Conservation (phyloP, 2,888 invertebrate genomes). For the Cyrtodaria siliqua region DNA sequence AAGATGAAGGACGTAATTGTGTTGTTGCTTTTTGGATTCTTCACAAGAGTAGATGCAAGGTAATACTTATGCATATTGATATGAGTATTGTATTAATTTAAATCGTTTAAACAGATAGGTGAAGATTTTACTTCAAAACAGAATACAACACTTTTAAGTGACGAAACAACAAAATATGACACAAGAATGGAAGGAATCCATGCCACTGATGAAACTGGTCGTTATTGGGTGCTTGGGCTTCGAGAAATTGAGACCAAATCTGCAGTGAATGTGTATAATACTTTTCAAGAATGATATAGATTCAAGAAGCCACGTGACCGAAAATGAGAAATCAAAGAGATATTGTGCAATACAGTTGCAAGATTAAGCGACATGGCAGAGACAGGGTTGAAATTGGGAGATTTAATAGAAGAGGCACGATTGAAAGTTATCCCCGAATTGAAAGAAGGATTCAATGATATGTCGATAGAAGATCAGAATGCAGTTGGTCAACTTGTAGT, state of each 20-base stretch:
- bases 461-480: slow-evolving; percentile 39
- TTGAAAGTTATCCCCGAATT: slow-evolving; percentile 46
- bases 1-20: too few relatives aligned
- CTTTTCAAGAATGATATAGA: slow-evolving; percentile 37
- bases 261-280: slow-evolving; percentile 18
- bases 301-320: neutral
- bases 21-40: too few relatives aligned
- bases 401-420: slow-evolving; percentile 45
- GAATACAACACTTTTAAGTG: slow-evolving; percentile 37
- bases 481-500: slow-evolving; percentile 40
- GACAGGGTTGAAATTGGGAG: slow-evolving; percentile 47
- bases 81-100: too few relatives aligned
- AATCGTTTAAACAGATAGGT: too few relatives aligned
- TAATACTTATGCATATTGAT: too few relatives aligned
- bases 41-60: too few relatives aligned
- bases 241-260: slow-evolving; percentile 35
- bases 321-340: slow-evolving; percentile 3
- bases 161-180: slow-evolving; percentile 51
- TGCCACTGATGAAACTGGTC: slow-evolving; percentile 27
- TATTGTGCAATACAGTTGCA: slow-evolving; percentile 15
- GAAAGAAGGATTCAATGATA: slow-evolving; percentile 37
- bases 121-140: slow-evolving; percentile 17
- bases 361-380: slow-evolving; percentile 30
- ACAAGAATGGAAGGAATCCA: slow-evolving; percentile 39
- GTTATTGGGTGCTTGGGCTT: slow-evolving; percentile 40